Base-by-base conservation (phyloP, 2,113 vertebrate species). In the Menura novaehollandiae region DNA sequence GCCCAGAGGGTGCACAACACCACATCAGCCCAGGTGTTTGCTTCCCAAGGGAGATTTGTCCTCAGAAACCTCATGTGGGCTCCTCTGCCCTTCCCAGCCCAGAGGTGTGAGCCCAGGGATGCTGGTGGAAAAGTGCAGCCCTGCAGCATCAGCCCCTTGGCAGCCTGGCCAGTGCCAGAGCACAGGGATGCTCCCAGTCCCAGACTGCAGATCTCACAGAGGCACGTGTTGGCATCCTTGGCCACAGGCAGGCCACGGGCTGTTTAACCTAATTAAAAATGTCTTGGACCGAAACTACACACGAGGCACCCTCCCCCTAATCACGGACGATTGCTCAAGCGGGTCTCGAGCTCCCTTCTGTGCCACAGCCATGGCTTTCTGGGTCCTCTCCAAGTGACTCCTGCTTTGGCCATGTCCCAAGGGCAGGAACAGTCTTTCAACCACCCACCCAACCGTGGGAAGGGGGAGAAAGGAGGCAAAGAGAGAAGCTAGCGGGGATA, bases 221-320 rank as follows among this genome's bases (percentile, higher is more conserved):
- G 0, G 11, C 46, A 64, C 17, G 0, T 37, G 43, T 27, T 62
- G 58, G 35, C 71, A 68, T 20, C 46, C 19, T 60, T 7, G 53
- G 60, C 63, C n/a, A 24, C 62, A 55, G 52, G 62, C 78, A 76
- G 59, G 44, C 51, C 78, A 88, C 9, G 63, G 74, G 73, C 80
- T 92, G n/a, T 68, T 79, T 91, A 94, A 92, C 83, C 90, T 73
- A 74, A 85, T 89, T 92, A 94, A 82, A 80, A 89, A 86, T 11
- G 33, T 32, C 93, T 63, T 68, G 76, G 82, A 86, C 26, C 8
- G 13, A 27, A 88, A 53, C 39, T 8, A 16, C 9, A 6, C 73
- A 55, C 0, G 1, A 80, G 44, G 32, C 62, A 46, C 13, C 62
- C 56, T 85, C 53, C 74, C 78, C 62, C 67, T 53, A 14, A 32